These are phyloP conservation scores for Eclectus roratus DNA, from an alignment of 2,113 vertebrate genomes.

Conservation along the genomic window DNA sequence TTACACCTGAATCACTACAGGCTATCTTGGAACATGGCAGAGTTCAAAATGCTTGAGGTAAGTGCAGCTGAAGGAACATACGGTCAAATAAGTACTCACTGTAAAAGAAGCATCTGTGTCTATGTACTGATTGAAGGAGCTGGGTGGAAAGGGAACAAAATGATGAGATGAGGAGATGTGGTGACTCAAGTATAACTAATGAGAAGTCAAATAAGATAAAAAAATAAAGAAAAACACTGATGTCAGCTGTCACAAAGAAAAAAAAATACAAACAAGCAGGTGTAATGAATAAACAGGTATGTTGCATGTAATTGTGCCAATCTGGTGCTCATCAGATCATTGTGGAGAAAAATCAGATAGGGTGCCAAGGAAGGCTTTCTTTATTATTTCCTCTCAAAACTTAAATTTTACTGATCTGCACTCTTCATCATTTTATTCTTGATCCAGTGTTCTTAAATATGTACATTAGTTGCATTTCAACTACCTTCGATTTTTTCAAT, in stretches of 20 bases:
- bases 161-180: not conserved
- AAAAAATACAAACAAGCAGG: not conserved
- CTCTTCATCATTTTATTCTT: not conserved
- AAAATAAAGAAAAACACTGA: not conserved
- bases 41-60: not conserved
- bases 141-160: not conserved
- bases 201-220: not conserved
- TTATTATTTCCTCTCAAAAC: not conserved
- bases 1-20: not conserved
- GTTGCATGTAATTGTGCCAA: not conserved
- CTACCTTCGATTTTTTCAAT: conserved; percentile 8
- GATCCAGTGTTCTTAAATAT: not conserved
- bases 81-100: not conserved
- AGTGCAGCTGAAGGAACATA: not conserved
- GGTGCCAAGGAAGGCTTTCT: not conserved
- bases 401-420: not conserved
- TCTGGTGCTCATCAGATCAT: not conserved
- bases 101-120: not conserved
- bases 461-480: not conserved
- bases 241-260: not conserved
- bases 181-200: not conserved
- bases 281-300: not conserved
- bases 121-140: not conserved
- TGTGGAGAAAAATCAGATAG: not conserved
- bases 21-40: not conserved